Conservation (phyloP, 2,888 invertebrate species). For the Brachypalpus laphriformis region DNA sequence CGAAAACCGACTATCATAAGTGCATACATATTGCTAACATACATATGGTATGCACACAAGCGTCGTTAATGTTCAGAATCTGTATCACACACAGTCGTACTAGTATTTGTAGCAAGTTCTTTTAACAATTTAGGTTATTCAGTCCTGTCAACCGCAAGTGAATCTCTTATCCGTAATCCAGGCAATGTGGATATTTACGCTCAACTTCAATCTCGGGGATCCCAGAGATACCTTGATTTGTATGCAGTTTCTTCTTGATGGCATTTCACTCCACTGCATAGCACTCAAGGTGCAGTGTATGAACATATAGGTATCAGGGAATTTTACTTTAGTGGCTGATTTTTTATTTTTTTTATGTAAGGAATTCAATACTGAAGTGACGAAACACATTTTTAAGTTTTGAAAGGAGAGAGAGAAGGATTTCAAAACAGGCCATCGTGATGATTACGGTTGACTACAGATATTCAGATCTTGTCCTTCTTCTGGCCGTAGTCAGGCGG, state of each 20-base stretch:
- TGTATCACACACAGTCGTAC: no score
- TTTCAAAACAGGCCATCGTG: no score
- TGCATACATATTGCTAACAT: no score
- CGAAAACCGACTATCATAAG: no score
- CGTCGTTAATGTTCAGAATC: no score
- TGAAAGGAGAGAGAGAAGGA: no score
- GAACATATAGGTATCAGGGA: not conserved
- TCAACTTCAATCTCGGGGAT: conserved; percentile 44
- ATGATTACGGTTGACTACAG: no score
- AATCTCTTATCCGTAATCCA: conserved; percentile 18
- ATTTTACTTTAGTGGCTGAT: not conserved
- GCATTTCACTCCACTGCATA: not conserved
- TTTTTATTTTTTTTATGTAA: not conserved
- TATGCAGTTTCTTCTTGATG: not conserved
- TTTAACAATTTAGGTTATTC: conserved; percentile 14
- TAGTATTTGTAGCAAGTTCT: not conserved
- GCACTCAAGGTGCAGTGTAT: not conserved
- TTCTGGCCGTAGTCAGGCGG: no score
- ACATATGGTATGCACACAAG: no score
- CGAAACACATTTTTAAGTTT: no score
- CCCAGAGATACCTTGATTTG: conserved; percentile 14
- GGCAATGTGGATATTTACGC: conserved; percentile 49
- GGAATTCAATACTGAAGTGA: not conserved
- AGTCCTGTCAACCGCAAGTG: conserved; percentile 31
- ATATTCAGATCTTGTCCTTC: no score